Evolutionary conservation across 2,888 invertebrate species (phyloP), one percentile per base, ranked within the genome.

Genomic region (Thecocarcelia acutangulata): DNA sequence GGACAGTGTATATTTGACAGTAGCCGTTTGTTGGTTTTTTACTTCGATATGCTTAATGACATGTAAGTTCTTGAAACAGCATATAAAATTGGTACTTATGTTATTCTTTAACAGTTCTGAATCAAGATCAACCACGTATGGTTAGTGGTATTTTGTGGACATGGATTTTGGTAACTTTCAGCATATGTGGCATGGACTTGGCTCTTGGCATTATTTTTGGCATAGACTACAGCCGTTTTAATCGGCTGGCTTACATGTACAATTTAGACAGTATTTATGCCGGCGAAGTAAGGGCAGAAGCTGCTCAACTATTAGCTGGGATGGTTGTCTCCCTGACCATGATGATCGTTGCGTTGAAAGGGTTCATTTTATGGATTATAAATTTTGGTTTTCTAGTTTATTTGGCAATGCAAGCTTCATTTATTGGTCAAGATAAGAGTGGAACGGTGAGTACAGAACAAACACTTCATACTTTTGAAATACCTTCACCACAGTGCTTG

Each of bases 311-410:
- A 1, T 8, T 89, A 2, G 85, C 88, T 4, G 90, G 86, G 0
- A 86, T 86, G 81, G 86, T 88, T 3, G 87, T 87, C 1, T 87
- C 90, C 13, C 88, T 90, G 1, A 80, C 89, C 5, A 87, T 91
- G 87, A 87, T 90, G 88, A 85, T 90, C 12, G 85, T 92, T 19
- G 87, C 91, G 1, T 87, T 91, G 11, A 90, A 91, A 80, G 92
- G 92, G 12, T 91, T 90, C 83, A 74, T 91, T n/a, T 50, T 92
- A 44, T 92, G 91, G 91, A 37, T 91, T 9, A 85, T 91, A 1
- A 92, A 92, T 84, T 68, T 90, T 9, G 81, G 85, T 1, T 80
- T 91, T 21, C 80, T 89, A 44, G 61, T 87, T 69, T 88, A 87
- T 80, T 83, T 91, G 19, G 8, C 85, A 3, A 17, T 76, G 33